phyloP scores from a whole-genome alignment of 2,888 invertebrate species.

The Pterostichus madidus region DNA sequence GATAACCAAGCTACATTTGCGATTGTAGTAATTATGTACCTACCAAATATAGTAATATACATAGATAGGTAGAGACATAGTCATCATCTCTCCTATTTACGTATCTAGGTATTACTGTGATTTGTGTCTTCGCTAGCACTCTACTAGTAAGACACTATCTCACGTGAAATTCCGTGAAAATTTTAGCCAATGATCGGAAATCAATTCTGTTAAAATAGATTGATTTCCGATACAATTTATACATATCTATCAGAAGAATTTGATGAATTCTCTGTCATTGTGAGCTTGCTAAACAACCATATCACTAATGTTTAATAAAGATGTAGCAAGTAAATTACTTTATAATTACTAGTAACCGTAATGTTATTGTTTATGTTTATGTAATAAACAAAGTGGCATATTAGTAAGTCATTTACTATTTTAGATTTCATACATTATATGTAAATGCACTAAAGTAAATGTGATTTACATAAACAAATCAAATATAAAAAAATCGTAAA shows the following conservation, averaged over 20 bases:
- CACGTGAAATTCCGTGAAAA: constrained; percentile 25
- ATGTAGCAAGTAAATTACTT: constrained; percentile 22
- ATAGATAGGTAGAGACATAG: constrained; percentile 67
- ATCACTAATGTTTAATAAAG: constrained; percentile 67
- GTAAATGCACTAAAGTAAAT: constrained; percentile 41
- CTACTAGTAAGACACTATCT: constrained; percentile 2
- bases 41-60: constrained; percentile 58
- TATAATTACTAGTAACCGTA: neutral
- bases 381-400: neutral
- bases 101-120: constrained; percentile 54
- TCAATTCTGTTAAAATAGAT: neutral
- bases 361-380: constrained; percentile 6
- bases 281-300: constrained; percentile 68
- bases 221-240: constrained; percentile 19
- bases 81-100: constrained; percentile 67
- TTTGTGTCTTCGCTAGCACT: constrained; percentile 22
- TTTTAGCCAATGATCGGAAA: constrained; percentile 52
- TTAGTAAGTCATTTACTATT: constrained; percentile 4
- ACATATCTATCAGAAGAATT: constrained; percentile 59
- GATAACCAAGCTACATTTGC: constrained; percentile 75
- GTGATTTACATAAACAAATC: constrained; percentile 24
- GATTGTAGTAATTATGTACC: constrained; percentile 68
- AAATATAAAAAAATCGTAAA: constrained; percentile 22
- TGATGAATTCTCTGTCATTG: constrained; percentile 57
- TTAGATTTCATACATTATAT: neutral